phyloP scores from a whole-genome alignment of 1,140 invertebrate genomes.

The Harlomillsia oculata region DNA sequence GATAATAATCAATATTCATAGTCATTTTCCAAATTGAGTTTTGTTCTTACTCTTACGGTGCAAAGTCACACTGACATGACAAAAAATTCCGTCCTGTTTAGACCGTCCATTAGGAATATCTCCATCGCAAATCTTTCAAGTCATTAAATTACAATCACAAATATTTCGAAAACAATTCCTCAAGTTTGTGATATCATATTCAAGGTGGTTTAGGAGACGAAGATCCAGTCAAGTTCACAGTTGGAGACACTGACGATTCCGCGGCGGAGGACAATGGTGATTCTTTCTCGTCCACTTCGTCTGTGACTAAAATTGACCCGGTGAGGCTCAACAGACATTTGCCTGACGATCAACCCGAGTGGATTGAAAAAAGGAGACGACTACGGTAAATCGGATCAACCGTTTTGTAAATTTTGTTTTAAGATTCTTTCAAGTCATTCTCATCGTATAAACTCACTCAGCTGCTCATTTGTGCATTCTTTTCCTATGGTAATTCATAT shows the following conservation, averaged over 20 bases:
- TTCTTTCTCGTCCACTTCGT: conserved; percentile 9
- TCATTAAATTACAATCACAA: not conserved
- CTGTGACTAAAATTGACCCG: not conserved
- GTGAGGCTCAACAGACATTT: not conserved
- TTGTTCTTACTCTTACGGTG: too few relatives aligned
- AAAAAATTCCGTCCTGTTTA: not conserved
- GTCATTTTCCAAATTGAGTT: too few relatives aligned
- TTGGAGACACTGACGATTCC: conserved; percentile 22
- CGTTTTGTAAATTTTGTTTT: not conserved
- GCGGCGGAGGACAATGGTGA: conserved; percentile 11
- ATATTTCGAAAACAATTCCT: not conserved
- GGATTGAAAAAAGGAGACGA: conserved; percentile 17
- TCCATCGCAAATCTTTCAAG: not conserved
- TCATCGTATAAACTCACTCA: too few relatives aligned
- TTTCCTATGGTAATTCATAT: too few relatives aligned
- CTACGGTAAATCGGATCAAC: too few relatives aligned
- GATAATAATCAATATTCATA: too few relatives aligned
- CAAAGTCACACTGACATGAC: not conserved
- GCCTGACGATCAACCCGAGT: not conserved
- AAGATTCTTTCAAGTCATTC: not conserved
- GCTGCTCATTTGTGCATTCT: too few relatives aligned
- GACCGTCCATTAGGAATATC: not conserved
- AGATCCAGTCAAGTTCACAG: conserved; percentile 31
- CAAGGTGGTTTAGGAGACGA: conserved; percentile 8
- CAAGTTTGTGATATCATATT: not conserved